Base-by-base conservation (phyloP, 2,797 vertebrate species). In the Chelon labrosus region DNA sequence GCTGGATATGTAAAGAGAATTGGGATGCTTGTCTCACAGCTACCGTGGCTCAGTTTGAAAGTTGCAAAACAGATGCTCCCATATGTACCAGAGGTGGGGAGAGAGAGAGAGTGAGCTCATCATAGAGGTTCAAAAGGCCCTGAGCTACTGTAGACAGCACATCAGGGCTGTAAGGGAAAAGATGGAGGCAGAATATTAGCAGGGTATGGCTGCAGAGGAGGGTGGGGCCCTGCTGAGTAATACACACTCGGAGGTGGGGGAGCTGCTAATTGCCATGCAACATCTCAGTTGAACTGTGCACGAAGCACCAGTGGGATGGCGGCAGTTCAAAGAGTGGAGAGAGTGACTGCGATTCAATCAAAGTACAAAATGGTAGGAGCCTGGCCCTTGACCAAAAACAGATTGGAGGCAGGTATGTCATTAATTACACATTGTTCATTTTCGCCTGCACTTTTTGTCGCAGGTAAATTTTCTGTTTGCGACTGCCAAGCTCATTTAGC, bases 261-360 rank as follows among this genome's bases (percentile, higher is more conserved):
- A 63, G 85, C 54, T 85, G 84, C 80, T 91, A 90, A 90, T 90
- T 92, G 85, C 73, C 72, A 68, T 83, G 80, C 85, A 84, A 66
- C 79, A 87, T 86, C 79, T 82, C 82, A 74, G 70, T 72, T 76
- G 82, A 71, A 61, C 31, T 64, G 77, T 86, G 77, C 25, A 56
- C 58, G 14, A 55, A 61, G 59, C 75, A 76, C 85, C 79, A 83
- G 71, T 70, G 89, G 82, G 82, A 90, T 52, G 42, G 49, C 44
- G 70, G 79, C 19, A 53, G 87, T 87, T 89, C 83, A 89, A 84
- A 87, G 84, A 84, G 77, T 60, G 60, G 68, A 42, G 57, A 70
- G 76, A 60, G 76, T 59, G 72, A 62, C 62, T 60, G 85, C 70
- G 75, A 58, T 87, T 88, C 85, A 87, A 92, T 92, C 83, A 89